phyloP scores from a whole-genome alignment of 2,888 invertebrate species.

The Alloscopus bannaensis region DNA sequence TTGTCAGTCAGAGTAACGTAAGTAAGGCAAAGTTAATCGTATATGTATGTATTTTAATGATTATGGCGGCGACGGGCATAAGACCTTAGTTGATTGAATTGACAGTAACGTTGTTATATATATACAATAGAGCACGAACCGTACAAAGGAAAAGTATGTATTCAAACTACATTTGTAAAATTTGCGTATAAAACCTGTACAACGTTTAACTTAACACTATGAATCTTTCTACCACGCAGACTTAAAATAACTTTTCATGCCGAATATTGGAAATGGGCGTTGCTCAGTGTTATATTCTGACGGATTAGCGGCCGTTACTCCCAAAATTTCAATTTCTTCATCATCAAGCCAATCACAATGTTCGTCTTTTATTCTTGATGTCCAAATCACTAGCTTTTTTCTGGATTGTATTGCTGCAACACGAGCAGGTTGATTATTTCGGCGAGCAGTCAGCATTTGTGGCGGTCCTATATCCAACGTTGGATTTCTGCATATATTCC shows the following conservation, averaged over 20 bases:
- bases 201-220: neutral
- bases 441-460: neutral
- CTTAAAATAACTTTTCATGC: neutral
- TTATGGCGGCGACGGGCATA: no score
- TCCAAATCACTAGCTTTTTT: constrained; percentile 30
- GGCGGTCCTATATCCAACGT: neutral
- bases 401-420: constrained; percentile 20
- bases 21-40: no score
- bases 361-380: constrained; percentile 22
- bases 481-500: neutral
- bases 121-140: no score
- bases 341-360: constrained; percentile 44
- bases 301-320: neutral
- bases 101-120: no score
- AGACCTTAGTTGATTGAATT: no score
- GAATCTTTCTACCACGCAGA: neutral
- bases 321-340: neutral
- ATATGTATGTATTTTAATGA: no score
- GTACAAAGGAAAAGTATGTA: no score
- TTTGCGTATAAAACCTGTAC: no score
- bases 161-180: no score
- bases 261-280: neutral
- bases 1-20: no score
- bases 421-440: constrained; percentile 15
- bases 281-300: neutral